Conservation (phyloP, 1,140 invertebrate species). For the Telenomus remus region DNA sequence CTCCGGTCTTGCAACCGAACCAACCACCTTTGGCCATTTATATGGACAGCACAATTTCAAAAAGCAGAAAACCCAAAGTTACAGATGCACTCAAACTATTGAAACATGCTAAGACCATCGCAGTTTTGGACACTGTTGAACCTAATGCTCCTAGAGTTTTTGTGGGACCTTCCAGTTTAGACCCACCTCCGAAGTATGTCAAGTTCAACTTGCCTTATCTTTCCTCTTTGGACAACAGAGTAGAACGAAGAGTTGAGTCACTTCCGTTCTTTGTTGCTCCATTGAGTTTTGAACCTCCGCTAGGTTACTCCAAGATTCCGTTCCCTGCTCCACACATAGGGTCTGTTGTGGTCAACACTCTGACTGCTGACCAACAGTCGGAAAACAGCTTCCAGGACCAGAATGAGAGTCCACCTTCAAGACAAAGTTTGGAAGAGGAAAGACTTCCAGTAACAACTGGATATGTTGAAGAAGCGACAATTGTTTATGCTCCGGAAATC, state of each 20-base stretch:
- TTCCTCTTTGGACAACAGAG: slow-evolving; percentile 82
- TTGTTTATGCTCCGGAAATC: slow-evolving; percentile 56
- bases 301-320: slow-evolving; percentile 87
- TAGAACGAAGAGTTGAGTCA: slow-evolving; percentile 83
- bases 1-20: slow-evolving; percentile 77
- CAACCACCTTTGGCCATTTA: slow-evolving; percentile 88
- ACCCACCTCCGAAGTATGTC: slow-evolving; percentile 81
- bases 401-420: slow-evolving; percentile 62
- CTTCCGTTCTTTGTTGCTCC: slow-evolving; percentile 90
- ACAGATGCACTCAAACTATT: slow-evolving; percentile 82
- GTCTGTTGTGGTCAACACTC: slow-evolving; percentile 83
- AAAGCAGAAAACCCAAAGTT: slow-evolving; percentile 76
- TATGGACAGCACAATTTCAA: slow-evolving; percentile 76
- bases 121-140: slow-evolving; percentile 83
- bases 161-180: slow-evolving; percentile 84
- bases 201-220: slow-evolving; percentile 90
- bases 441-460: slow-evolving; percentile 16
- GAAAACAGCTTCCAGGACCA: slow-evolving; percentile 56
- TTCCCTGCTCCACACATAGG: slow-evolving; percentile 90
- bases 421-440: slow-evolving; percentile 58
- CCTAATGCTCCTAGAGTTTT: slow-evolving; percentile 84
- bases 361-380: slow-evolving; percentile 44
- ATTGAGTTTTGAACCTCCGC: slow-evolving; percentile 85
- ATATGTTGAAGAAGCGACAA: slow-evolving; percentile 62
- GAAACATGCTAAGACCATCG: slow-evolving; percentile 82